Base-by-base conservation (phyloP, 1,140 invertebrate genomes). In the Octopus sinensis region DNA sequence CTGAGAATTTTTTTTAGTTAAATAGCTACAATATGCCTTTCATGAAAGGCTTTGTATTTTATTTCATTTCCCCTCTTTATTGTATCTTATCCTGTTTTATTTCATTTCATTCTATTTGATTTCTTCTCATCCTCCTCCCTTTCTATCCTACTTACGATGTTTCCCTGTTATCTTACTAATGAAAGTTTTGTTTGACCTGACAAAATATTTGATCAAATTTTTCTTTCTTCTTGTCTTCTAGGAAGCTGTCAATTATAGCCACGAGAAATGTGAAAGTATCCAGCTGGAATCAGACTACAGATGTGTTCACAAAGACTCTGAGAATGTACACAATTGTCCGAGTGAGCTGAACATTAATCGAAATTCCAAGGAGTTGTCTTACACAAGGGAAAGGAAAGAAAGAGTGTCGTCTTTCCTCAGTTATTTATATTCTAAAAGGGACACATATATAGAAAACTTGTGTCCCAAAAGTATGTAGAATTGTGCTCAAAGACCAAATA, bases 321-420 rank as follows among this genome's bases (percentile, higher is more conserved):
- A 78, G 62, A 53, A 9, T 54, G 68, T n/a, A 73, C 68, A 73
- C 68, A 13, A 30, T 68, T 7, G 30, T 78, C 71, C 62, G 81
- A 43, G 53, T 10, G 51, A 17, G 54, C 68, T 62, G 54, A 51
- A 79, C 62, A 6, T 76, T 80, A 56, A 10, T 77, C 9, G 80
- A 62, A 5, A 12, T 77, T 17, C 30, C 23, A 56, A 30, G 68
- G 0, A 43, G 81, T 12, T 54, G 12, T 81, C 83, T 23, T 88
- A 87, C 79, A 78, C 83, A n/a, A 77, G 62, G 51, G 76, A 82
- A 5, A 80, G 88, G 68, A 73, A 86, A 73, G 54, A 83, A 10
- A 84, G 88, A 80, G 84, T 85, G 17, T 80, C 88, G 10, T 79
- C 80, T 23, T 89, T 89, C 81, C 62, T 89, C 17, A 80, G 85